Evolutionary conservation across 1,140 invertebrate species (phyloP), one percentile per base, ranked within the genome.

Genomic region (Manduca sexta): DNA sequence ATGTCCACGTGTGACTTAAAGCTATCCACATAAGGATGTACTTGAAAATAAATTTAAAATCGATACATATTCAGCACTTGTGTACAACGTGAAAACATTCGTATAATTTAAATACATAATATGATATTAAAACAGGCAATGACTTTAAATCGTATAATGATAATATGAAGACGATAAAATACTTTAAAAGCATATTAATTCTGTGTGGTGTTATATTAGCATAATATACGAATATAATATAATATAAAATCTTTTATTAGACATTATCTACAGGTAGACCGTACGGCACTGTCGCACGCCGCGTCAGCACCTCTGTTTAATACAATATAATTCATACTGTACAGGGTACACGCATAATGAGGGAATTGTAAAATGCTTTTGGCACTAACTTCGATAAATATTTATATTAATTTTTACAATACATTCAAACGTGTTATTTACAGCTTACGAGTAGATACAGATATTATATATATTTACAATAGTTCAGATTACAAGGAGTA

Each of bases 371-470:
- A 65, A 76, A 79, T 67, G 74, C 76, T 84, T 80, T 84, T 84
- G 81, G 81, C 81, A 84, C 81, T 82, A 84, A 78, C 69, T 71
- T 76, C 56, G 69, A 76, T 75, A 73, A 72, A 75, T 80, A 72
- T 68, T 68, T 64, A 56, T 65, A 64, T 45, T 60, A 69, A 63
- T 52, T 56, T 64, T 67, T 57, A 45, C 62, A 79, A 64, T 70
- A 76, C 70, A 72, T 73, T 77, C 63, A 75, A 64, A 62, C 57
- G 53, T 52, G 61, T 49, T 84, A 84, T 83, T 83, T 84, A 84
- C 81, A 84, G 65, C 69, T 77, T 81, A 77, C 41, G 43, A 54
- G 45, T 65, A 69, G 33, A 64, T 52, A 64, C 55, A 56, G 46
- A 56, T 52, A n/a, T n/a, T n/a, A 63, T 61, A 64, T 66, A 74